Conservation (phyloP, 2,888 invertebrate genomes). For the Eupithecia vulgata region DNA sequence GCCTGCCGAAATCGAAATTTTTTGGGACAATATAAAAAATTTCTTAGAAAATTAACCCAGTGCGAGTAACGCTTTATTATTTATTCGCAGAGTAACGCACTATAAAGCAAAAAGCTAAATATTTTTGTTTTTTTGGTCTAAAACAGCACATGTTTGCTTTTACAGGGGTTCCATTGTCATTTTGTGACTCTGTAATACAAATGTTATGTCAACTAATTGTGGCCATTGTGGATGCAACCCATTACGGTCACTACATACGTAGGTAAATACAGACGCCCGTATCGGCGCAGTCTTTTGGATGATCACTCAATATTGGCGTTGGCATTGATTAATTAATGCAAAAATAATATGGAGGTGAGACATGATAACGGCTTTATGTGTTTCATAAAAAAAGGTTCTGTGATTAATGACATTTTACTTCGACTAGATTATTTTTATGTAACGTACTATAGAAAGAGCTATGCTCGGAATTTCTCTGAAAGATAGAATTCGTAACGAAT, state of each 20-base stretch:
- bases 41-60: too few species aligned
- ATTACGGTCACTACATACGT: slow-evolving; percentile 36
- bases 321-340: slow-evolving; percentile 4
- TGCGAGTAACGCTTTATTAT: too few species aligned
- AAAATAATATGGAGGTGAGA: not conserved
- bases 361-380: not conserved
- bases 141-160: not conserved
- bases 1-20: too few species aligned
- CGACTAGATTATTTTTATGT: not conserved
- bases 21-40: too few species aligned
- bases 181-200: slow-evolving; percentile 37
- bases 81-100: too few species aligned
- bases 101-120: too few species aligned
- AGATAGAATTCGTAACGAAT: too few species aligned
- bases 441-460: too few species aligned
- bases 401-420: not conserved
- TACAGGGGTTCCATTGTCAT: slow-evolving; percentile 19
- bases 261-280: slow-evolving; percentile 39
- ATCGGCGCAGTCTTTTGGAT: slow-evolving; percentile 43
- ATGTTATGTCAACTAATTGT: slow-evolving; percentile 43
- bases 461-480: too few species aligned
- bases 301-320: slow-evolving; percentile 43
- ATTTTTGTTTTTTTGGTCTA: slow-evolving; percentile 13
- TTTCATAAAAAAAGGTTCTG: not conserved
- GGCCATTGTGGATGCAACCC: slow-evolving; percentile 41